These are phyloP conservation scores for Craseonycteris thonglongyai DNA, from an alignment of 2,113 vertebrate species.

Conservation along the genomic window DNA sequence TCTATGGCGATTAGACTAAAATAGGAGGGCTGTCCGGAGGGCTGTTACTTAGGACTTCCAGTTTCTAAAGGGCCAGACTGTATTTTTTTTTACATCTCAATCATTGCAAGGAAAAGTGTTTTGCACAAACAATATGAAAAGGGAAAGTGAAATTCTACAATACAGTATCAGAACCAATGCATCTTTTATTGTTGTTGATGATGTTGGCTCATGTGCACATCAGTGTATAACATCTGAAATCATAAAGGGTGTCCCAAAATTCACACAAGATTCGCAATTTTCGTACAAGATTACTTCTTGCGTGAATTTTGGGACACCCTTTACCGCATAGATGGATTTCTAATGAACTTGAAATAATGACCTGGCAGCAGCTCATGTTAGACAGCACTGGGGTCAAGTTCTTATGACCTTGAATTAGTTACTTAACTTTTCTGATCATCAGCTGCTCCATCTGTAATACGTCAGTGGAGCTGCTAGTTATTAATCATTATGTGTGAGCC, in stretches of 20 bases:
- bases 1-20: background rate
- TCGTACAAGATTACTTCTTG: too few relatives aligned
- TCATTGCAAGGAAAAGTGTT: background rate
- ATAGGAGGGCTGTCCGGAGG: too few relatives aligned
- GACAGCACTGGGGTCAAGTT: background rate
- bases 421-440: background rate
- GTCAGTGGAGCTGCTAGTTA: background rate
- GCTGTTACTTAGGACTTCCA: background rate
- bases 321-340: too few relatives aligned
- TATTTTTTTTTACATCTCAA: background rate
- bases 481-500: background rate
- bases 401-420: background rate
- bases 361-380: background rate
- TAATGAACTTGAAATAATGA: background rate
- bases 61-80: background rate
- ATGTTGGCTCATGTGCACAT: rapidly evolving
- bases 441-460: background rate
- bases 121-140: background rate
- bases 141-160: background rate
- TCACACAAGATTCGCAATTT: too few relatives aligned
- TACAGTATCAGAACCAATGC: rapidly evolving
- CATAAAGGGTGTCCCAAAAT: too few relatives aligned
- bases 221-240: background rate
- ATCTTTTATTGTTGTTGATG: rapidly evolving
- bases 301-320: too few relatives aligned